These are phyloP conservation scores for Olivierus martensii DNA, from an alignment of 1,140 invertebrate genomes.

Conservation along the genomic window DNA sequence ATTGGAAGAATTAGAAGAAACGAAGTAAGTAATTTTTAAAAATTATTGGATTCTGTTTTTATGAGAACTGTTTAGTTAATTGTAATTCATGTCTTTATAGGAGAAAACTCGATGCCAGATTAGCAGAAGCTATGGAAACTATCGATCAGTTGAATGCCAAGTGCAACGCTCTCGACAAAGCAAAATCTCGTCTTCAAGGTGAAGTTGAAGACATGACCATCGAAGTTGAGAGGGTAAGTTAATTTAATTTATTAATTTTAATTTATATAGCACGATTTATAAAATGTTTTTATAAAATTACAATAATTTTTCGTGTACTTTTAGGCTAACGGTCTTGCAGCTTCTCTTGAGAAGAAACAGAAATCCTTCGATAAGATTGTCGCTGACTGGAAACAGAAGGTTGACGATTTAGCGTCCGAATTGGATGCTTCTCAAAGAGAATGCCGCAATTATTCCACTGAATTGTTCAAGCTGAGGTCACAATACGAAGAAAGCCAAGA, in stretches of 20 bases:
- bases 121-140: conserved; percentile 93
- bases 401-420: conserved; percentile 91
- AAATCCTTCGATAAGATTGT: conserved; percentile 99
- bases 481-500: conserved; percentile 96
- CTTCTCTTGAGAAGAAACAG: conserved; percentile 98
- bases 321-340: conserved; percentile 76
- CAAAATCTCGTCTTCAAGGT: conserved; percentile 86
- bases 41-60: too few relatives aligned
- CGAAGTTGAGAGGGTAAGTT: conserved; percentile 64
- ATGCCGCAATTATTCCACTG: conserved; percentile 97
- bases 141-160: conserved; percentile 96
- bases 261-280: neutral
- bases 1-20: conserved; percentile 95
- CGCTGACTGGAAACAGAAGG: conserved; percentile 99
- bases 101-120: conserved; percentile 79
- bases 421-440: conserved; percentile 97
- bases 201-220: conserved; percentile 97
- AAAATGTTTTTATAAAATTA: neutral
- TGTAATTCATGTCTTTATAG: neutral
- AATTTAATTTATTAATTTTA: neutral
- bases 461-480: conserved; percentile 96
- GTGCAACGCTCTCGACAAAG: conserved; percentile 91
- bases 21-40: conserved; percentile 43
- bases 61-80: neutral
- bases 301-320: neutral